phyloP scores from a whole-genome alignment of 2,113 vertebrate genomes.

The Lycaon pictus region DNA sequence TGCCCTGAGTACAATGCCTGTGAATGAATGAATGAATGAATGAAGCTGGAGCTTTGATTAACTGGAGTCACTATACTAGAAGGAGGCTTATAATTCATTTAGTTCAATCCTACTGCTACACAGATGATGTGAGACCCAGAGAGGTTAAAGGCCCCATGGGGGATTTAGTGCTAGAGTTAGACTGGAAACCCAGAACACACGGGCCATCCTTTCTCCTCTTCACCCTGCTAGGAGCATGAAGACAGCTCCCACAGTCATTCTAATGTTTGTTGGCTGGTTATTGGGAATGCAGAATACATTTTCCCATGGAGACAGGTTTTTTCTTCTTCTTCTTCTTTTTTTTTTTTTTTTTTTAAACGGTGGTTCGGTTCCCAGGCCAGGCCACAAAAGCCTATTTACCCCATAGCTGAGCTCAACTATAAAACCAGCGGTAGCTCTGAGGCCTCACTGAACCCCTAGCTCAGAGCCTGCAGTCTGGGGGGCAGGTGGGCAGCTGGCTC shows the following conservation, averaged over 20 bases:
- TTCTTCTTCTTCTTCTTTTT: not conserved
- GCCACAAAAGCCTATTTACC: slow-evolving; percentile 84
- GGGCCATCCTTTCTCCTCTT: not conserved
- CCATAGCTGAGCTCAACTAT: slow-evolving; percentile 77
- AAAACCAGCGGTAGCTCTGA: slow-evolving; percentile 79
- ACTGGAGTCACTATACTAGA: not conserved
- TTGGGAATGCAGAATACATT: slow-evolving; percentile 68
- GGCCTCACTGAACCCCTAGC: slow-evolving; percentile 77
- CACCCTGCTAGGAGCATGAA: not conserved
- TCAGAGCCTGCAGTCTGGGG: slow-evolving; percentile 40
- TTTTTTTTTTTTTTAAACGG: slow-evolving; percentile 55
- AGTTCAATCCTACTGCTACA: not conserved
- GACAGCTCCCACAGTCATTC: slow-evolving; percentile 33
- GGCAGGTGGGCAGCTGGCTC: slow-evolving; percentile 83
- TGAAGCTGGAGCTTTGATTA: not conserved
- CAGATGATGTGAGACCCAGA: not conserved
- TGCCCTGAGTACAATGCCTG: not conserved
- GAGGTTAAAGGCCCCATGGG: not conserved
- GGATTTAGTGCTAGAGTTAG: not conserved
- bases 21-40: not conserved
- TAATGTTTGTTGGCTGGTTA: slow-evolving; percentile 2
- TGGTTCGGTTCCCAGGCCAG: slow-evolving; percentile 82
- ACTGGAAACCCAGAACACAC: not conserved
- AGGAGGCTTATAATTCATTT: not conserved
- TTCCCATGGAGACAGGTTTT: slow-evolving; percentile 74